Evolutionary conservation across 2,888 invertebrate genomes (phyloP), one percentile per base, ranked within the genome.

Genomic region (Leucophora obtusa): DNA sequence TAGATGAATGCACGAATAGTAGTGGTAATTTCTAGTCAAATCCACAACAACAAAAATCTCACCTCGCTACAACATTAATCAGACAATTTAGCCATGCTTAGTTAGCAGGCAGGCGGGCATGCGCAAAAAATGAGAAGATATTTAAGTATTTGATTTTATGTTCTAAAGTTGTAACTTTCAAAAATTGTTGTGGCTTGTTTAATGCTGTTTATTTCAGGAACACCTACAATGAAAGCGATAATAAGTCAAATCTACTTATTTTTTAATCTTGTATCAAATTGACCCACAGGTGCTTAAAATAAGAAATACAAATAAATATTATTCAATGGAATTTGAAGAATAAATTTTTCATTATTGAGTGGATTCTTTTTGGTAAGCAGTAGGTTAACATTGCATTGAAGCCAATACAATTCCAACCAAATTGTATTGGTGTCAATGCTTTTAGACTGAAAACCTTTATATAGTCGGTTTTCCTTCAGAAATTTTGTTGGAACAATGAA

Each of bases 151-250:
- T 38, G 66, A 56, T 70, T 69, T 33, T 50, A n/a, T 24, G 47
- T 62, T 58, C 58, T 71, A 47, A 58, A 38, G 18, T 59, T 74
- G 24, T 8, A 66, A 71, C 66, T 74, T 60, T 69, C 59, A 60
- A 59, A n/a, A 71, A 68, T 21, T 60, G 59, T 74, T 62, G 35
- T 66, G 17, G 50, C 35, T 59, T 10, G 15, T 53, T 50, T 62
- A 50, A 21, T 47, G 11, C 9, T 65, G n/a, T 47, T n/a, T 59
- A 35, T 66, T 66, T 71, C 63, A 38, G 4, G 81, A 81, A 81
- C 81, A 81, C 81, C 81, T 77, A 81, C 81, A 77, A 77, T 65
- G 73, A 81, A 77, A 62, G 70, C 77, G 70, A 74, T 81, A 80
- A 82, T 74, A 74, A 81, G 81, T 77, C 81, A 66, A 62, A 70